Evolutionary conservation across 1,140 invertebrate genomes (phyloP).

Genomic region (Prorops nasuta): DNA sequence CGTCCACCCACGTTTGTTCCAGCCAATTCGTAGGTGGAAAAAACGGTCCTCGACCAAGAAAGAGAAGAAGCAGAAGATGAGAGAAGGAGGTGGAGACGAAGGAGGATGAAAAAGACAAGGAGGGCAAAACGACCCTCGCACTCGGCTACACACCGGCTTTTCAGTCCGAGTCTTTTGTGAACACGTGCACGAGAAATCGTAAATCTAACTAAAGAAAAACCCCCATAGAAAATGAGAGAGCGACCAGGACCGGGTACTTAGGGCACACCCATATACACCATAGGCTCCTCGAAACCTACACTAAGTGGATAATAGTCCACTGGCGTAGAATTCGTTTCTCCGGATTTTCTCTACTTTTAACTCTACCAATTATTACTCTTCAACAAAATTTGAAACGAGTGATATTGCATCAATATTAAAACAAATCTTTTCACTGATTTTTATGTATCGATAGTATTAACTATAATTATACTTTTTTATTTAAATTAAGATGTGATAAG

Average conservation of each 20-base stretch:
- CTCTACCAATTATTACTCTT: no score
- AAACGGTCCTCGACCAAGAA: no score
- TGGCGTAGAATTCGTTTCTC: slow-evolving; percentile 16
- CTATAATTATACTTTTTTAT: no score
- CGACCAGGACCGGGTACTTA: slow-evolving; percentile 28
- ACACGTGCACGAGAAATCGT: slow-evolving; percentile 55
- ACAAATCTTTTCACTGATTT: no score
- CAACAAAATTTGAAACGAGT: no score
- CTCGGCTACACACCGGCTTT: slow-evolving; percentile 19
- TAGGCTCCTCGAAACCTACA: slow-evolving; percentile 46
- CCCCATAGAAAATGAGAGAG: slow-evolving; percentile 23
- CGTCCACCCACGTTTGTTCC: slow-evolving; percentile 32
- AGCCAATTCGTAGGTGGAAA: slow-evolving; percentile 31
- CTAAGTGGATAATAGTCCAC: slow-evolving; percentile 54
- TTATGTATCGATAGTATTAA: no score
- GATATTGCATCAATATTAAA: no score
- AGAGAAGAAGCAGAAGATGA: not conserved
- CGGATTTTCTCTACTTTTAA: no score
- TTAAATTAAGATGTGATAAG: no score
- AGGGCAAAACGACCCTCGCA: slow-evolving; percentile 27
- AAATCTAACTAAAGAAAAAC: slow-evolving; percentile 50
- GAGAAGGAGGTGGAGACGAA: not conserved
- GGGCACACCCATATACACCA: slow-evolving; percentile 34
- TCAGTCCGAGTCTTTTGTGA: slow-evolving; percentile 44
- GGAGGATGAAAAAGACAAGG: not conserved